phyloP scores from a whole-genome alignment of 1,140 invertebrate genomes.

The Muscidifurax raptorellus region DNA sequence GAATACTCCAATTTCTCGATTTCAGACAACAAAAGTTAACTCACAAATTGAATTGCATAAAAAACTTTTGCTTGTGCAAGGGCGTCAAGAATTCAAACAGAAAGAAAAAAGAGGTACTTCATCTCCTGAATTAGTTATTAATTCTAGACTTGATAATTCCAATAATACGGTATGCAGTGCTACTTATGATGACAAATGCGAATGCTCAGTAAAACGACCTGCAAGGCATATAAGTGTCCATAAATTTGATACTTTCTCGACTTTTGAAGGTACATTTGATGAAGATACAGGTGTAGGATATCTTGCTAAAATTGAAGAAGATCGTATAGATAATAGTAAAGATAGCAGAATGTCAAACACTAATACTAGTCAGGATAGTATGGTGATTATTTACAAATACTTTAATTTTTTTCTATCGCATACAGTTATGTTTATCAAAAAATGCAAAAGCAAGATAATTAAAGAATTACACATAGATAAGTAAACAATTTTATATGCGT shows the following conservation, averaged over 20 bases:
- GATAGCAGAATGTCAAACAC: slow-evolving; percentile 19
- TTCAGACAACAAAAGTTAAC: not conserved
- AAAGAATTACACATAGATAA: too few relatives aligned
- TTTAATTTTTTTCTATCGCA: not conserved
- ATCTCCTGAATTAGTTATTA: not conserved
- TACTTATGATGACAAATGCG: not conserved
- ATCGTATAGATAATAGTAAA: slow-evolving; percentile 60
- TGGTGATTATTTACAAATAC: slow-evolving; percentile 2
- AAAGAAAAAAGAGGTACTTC: not conserved
- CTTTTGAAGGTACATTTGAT: slow-evolving; percentile 69
- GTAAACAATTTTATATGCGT: too few relatives aligned
- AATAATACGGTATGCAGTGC: not conserved
- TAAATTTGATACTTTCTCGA: slow-evolving; percentile 70
- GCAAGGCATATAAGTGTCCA: slow-evolving; percentile 69
- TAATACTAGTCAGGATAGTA: not conserved
- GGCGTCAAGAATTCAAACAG: not conserved
- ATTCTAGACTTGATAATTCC: not conserved
- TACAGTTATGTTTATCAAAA: not conserved
- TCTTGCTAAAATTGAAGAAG: slow-evolving; percentile 65
- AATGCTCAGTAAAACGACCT: not conserved
- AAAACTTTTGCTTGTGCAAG: not conserved
- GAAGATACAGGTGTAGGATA: slow-evolving; percentile 67
- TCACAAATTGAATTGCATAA: not conserved
- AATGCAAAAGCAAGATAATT: too few relatives aligned
- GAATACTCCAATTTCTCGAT: not conserved